Conservation (phyloP, 2,888 invertebrate species). For the Trisateles emortualis region DNA sequence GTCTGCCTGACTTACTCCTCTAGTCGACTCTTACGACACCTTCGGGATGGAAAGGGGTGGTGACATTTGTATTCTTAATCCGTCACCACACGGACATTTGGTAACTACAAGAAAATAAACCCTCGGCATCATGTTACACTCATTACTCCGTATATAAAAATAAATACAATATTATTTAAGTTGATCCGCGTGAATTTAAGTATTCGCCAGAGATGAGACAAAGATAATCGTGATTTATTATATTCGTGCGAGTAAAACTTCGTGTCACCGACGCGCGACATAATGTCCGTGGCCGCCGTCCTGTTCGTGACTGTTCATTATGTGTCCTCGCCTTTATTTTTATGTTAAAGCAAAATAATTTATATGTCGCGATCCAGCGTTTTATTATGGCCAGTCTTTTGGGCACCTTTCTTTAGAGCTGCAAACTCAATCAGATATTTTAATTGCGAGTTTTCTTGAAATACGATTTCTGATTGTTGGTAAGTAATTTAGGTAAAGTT, state of each 20-base stretch:
- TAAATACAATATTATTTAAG: conserved; percentile 7
- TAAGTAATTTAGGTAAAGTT: too few relatives aligned
- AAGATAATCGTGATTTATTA: conserved; percentile 53
- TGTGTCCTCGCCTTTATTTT: conserved; percentile 25
- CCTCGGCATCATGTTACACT: not conserved
- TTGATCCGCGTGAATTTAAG: conserved; percentile 20
- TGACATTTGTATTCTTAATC: too few relatives aligned
- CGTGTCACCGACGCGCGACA: conserved; percentile 38
- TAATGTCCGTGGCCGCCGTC: conserved; percentile 20
- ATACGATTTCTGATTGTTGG: too few relatives aligned
- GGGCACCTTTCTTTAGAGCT: too few relatives aligned
- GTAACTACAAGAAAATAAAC: too few relatives aligned
- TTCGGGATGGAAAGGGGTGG: too few relatives aligned
- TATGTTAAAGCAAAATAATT: not conserved
- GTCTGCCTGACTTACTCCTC: too few relatives aligned
- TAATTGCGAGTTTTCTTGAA: too few relatives aligned
- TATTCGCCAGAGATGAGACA: conserved; percentile 44
- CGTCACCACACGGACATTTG: too few relatives aligned
- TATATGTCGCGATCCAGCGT: not conserved
- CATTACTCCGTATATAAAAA: not conserved
- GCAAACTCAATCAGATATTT: too few relatives aligned
- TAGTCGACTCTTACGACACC: too few relatives aligned
- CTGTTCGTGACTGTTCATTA: conserved; percentile 44
- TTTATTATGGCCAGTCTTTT: too few relatives aligned
- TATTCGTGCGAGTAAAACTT: conserved; percentile 48